Conservation (phyloP, 2,888 invertebrate species). For the Tenthredo notha region DNA sequence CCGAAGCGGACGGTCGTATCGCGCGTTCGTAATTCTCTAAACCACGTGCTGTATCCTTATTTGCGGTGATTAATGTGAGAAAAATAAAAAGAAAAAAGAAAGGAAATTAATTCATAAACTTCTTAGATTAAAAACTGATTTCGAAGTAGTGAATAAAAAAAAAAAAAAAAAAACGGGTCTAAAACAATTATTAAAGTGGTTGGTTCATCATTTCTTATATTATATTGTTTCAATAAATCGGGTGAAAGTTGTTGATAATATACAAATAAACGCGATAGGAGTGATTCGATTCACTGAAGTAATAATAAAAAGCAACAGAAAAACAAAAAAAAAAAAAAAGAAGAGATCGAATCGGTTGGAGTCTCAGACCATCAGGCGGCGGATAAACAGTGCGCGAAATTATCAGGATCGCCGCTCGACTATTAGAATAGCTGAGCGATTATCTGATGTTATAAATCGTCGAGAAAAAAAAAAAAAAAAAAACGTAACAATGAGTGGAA, state of each 20-base stretch:
- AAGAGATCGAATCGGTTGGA: too few species aligned
- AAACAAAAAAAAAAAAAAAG: too few species aligned
- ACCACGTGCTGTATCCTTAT: constrained; percentile 34
- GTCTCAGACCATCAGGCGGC: too few species aligned
- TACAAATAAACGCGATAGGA: background rate
- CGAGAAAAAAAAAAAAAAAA: too few species aligned
- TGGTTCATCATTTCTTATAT: background rate
- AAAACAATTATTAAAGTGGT: background rate
- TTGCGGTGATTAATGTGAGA: background rate
- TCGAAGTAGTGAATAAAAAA: background rate
- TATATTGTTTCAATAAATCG: constrained; percentile 3
- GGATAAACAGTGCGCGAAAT: too few species aligned
- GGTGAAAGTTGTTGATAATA: background rate
- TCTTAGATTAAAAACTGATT: background rate
- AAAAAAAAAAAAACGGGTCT: background rate
- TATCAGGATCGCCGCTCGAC: too few species aligned
- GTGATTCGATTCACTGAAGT: background rate
- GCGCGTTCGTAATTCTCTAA: background rate
- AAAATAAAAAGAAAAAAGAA: background rate
- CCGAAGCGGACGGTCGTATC: constrained; percentile 56
- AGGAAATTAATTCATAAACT: background rate
- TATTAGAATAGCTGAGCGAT: too few species aligned
- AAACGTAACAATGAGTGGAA: too few species aligned
- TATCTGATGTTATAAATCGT: too few species aligned
- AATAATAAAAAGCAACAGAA: background rate